Conservation (phyloP, 64 coral and sea anemone species). For the Actinia tenebrosa region DNA sequence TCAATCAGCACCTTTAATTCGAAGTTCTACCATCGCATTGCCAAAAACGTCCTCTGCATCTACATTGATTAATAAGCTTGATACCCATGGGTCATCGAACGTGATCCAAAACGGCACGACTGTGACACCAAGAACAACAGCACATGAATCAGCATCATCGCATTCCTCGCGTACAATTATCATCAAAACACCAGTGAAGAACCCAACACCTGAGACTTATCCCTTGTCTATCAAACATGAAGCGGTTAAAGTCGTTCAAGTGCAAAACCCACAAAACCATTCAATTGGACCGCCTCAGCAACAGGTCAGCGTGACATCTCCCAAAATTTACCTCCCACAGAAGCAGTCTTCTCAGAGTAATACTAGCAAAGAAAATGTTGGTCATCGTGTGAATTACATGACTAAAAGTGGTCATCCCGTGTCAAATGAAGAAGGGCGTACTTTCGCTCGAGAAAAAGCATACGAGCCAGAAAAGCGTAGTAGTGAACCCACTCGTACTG, state of each 20-base stretch:
- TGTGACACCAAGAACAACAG: background rate
- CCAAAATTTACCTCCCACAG: background rate
- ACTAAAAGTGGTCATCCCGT: background rate
- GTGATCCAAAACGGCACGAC: background rate
- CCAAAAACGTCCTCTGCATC: background rate
- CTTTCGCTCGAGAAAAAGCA: background rate
- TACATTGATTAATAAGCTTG: background rate
- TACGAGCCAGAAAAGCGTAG: background rate
- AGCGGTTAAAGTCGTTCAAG: background rate
- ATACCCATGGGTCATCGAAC: background rate
- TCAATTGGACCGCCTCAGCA: background rate
- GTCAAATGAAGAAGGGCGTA: background rate
- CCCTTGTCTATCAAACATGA: background rate
- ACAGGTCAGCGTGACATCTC: background rate
- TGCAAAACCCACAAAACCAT: background rate
- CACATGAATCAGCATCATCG: background rate
- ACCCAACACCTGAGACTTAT: background rate
- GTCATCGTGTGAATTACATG: background rate
- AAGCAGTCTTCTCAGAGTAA: background rate
- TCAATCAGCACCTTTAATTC: background rate
- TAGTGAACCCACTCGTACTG: background rate
- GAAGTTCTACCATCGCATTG: background rate
- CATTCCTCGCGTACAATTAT: background rate
- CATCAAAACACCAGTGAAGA: background rate
- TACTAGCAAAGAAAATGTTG: background rate